A percentile compares a stretch with the other conserved stretches of the same genome.
Evolutionary conservation across 2,888 invertebrate genomes (phyloP).

Genomic region (Colostygia pectinataria): DNA sequence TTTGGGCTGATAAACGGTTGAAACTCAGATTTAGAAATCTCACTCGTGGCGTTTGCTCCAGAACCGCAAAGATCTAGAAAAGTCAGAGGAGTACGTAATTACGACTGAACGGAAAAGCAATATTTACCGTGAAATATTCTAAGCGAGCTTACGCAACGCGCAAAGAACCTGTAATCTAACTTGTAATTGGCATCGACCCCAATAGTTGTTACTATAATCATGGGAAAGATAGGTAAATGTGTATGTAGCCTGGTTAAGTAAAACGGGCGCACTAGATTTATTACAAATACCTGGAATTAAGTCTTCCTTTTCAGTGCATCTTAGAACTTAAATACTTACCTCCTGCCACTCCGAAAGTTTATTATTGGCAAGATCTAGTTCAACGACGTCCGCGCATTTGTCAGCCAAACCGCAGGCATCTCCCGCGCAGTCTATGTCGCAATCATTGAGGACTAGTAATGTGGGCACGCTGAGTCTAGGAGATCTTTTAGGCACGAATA

Average conservation of each 20-base stretch:
- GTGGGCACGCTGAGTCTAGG: conserved; percentile 91
- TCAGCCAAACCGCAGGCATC: conserved; percentile 90
- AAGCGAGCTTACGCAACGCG: conserved; percentile 37
- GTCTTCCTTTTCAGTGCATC: not conserved
- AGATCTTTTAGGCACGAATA: conserved; percentile 93
- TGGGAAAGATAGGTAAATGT: conserved; percentile 35
- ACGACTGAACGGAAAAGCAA: not conserved
- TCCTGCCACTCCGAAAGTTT: conserved; percentile 94
- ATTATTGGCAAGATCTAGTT: conserved; percentile 97
- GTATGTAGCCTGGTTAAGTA: conserved; percentile 13
- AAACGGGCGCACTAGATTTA: conserved; percentile 3
- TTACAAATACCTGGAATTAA: conserved; percentile 1
- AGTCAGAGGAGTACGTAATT: conserved; percentile 5
- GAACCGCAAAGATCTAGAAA: conserved; percentile 90
- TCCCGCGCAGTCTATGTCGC: conserved; percentile 95
- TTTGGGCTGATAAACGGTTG: conserved; percentile 90
- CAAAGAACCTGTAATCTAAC: conserved; percentile 32
- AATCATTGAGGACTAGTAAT: conserved; percentile 93
- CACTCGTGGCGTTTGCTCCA: conserved; percentile 93
- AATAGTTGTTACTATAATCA: conserved; percentile 40
- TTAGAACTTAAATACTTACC: conserved; percentile 73
- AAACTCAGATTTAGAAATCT: conserved; percentile 96
- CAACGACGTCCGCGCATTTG: conserved; percentile 95
- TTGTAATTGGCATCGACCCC: conserved; percentile 40
- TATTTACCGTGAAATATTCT: conserved; percentile 29